These are phyloP conservation scores for Misgurnus anguillicaudatus DNA, from an alignment of 2,113 vertebrate species.

Conservation along the genomic window DNA sequence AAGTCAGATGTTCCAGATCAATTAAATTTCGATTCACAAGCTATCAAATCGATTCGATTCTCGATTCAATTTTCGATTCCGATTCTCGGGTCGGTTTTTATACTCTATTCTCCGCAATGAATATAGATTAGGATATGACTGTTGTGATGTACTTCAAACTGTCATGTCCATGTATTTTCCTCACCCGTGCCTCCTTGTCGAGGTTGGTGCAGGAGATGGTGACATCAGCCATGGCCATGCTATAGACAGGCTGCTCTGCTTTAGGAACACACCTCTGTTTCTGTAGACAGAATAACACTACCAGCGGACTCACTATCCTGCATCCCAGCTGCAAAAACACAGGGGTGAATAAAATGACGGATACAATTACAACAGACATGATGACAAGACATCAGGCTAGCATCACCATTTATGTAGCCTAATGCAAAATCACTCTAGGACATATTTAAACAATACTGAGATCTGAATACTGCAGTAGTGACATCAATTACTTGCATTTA, in stretches of 20 bases:
- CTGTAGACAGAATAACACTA: constrained; percentile 90
- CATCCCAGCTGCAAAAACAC: constrained; percentile 82
- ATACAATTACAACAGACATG: neutral
- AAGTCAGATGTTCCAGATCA: too few species aligned
- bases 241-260: constrained; percentile 89
- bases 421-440: neutral
- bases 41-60: too few species aligned
- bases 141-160: too few species aligned
- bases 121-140: too few species aligned
- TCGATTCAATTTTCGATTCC: too few species aligned
- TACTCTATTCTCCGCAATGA: too few species aligned
- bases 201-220: constrained; percentile 91
- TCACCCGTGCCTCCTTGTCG: constrained; percentile 87
- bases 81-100: too few species aligned
- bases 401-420: neutral
- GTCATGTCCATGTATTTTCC: too few species aligned
- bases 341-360: neutral
- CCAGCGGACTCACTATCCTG: constrained; percentile 91
- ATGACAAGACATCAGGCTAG: neutral
- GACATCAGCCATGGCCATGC: constrained; percentile 92
- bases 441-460: too few species aligned
- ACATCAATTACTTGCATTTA: too few species aligned
- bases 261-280: constrained; percentile 88
- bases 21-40: too few species aligned
- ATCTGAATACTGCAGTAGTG: neutral